phyloP scores from a whole-genome alignment of 1,140 invertebrate genomes.

The Anadara kagoshimensis region DNA sequence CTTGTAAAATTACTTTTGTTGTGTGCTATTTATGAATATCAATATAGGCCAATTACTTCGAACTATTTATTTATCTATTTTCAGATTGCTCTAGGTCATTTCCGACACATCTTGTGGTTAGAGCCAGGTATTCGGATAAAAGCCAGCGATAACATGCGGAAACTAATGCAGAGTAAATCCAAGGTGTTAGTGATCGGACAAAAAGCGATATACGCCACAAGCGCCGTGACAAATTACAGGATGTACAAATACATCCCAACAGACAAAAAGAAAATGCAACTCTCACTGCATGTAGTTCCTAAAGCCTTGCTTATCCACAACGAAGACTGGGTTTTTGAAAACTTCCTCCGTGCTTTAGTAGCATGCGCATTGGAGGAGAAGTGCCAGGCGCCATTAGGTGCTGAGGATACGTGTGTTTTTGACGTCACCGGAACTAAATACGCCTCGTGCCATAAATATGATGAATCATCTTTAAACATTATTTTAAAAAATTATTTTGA shows the following conservation, averaged over 20 bases:
- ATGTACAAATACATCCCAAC: conserved; percentile 51
- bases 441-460: conserved; percentile 50
- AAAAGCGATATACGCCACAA: conserved; percentile 30
- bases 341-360: conserved; percentile 28
- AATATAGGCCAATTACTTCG: not conserved
- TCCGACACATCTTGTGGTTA: conserved; percentile 50
- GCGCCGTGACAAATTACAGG: conserved; percentile 47
- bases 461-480: conserved; percentile 55
- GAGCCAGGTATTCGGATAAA: conserved; percentile 38
- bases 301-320: conserved; percentile 44
- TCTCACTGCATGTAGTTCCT: conserved; percentile 36
- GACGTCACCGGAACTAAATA: conserved; percentile 34
- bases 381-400: conserved; percentile 34
- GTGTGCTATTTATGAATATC: too few species aligned
- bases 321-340: conserved; percentile 11
- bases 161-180: conserved; percentile 3
- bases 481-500: conserved; percentile 43
- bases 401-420: conserved; percentile 28
- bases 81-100: conserved; percentile 47
- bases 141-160: conserved; percentile 10
- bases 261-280: conserved; percentile 26
- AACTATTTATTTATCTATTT: not conserved
- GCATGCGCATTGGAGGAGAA: conserved; percentile 43
- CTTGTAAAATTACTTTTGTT: too few species aligned
- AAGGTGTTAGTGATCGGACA: conserved; percentile 28